phyloP scores from a whole-genome alignment of 2,113 vertebrate species.

The Paramisgurnus dabryanus region DNA sequence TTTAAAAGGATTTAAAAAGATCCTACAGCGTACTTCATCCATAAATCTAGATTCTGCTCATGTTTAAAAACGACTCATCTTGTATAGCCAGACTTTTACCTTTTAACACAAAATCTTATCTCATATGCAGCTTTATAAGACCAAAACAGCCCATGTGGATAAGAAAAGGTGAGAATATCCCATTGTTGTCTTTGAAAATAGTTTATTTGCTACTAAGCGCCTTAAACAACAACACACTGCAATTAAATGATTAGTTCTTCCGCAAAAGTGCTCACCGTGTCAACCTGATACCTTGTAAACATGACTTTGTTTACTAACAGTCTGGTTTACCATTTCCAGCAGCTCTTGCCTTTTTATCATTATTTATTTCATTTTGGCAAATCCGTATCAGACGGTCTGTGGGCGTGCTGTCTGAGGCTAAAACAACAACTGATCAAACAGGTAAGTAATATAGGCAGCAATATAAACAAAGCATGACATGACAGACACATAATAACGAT shows the following conservation, averaged over 20 bases:
- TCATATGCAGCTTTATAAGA: too few relatives aligned
- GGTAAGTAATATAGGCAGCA: neutral
- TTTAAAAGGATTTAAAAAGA: neutral
- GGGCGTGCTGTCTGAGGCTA: neutral
- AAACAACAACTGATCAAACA: neutral
- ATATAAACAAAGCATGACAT: neutral
- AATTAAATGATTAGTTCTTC: too few relatives aligned
- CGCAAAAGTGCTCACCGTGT: too few relatives aligned
- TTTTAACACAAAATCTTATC: too few relatives aligned
- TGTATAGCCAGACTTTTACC: too few relatives aligned
- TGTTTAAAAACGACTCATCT: neutral
- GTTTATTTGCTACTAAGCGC: too few relatives aligned
- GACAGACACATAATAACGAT: slow-evolving; percentile 15
- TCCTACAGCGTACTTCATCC: neutral
- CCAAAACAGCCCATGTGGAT: too few relatives aligned
- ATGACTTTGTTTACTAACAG: neutral
- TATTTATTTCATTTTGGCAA: neutral
- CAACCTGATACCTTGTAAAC: neutral
- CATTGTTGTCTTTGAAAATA: too few relatives aligned
- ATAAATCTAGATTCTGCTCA: neutral
- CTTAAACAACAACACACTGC: too few relatives aligned
- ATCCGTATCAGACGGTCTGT: neutral
- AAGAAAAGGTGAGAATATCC: too few relatives aligned
- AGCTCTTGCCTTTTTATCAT: too few relatives aligned
- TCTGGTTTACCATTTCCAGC: neutral